These are phyloP conservation scores for Dioctria rufipes DNA, from an alignment of 2,888 invertebrate species.

Conservation along the genomic window DNA sequence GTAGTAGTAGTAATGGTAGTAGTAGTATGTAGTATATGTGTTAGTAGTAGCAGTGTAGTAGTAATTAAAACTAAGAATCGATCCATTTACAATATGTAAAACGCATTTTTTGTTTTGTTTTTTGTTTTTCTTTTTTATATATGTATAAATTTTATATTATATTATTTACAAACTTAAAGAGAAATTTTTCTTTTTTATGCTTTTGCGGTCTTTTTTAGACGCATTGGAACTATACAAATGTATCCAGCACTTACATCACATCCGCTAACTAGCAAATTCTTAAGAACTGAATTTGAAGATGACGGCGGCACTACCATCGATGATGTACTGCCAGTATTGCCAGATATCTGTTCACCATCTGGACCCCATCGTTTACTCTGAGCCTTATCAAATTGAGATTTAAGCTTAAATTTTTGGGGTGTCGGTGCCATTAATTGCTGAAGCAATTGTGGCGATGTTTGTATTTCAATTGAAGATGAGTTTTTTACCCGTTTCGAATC, in stretches of 20 bases:
- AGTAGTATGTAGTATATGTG: not conserved
- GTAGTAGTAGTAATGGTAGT: too few relatives aligned
- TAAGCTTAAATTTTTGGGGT: slow-evolving; percentile 62
- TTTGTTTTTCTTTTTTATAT: not conserved
- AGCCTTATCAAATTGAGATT: slow-evolving; percentile 63
- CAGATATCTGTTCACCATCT: slow-evolving; percentile 63
- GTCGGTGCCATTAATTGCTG: slow-evolving; percentile 76
- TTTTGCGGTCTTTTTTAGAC: slow-evolving; percentile 73
- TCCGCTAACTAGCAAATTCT: slow-evolving; percentile 96
- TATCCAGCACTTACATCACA: slow-evolving; percentile 96
- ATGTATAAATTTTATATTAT: slow-evolving; percentile 19
- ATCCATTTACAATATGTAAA: slow-evolving; percentile 70
- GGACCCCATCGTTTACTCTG: slow-evolving; percentile 69
- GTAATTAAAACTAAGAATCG: slow-evolving; percentile 64
- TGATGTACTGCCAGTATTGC: slow-evolving; percentile 54
- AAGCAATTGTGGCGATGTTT: slow-evolving; percentile 72
- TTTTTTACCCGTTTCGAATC: slow-evolving; percentile 63
- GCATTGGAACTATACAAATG: slow-evolving; percentile 84
- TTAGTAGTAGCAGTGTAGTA: not conserved
- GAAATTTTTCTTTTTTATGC: slow-evolving; percentile 64
- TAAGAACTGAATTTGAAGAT: slow-evolving; percentile 78
- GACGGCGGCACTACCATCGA: slow-evolving; percentile 66
- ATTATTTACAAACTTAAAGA: slow-evolving; percentile 35
- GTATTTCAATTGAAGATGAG: slow-evolving; percentile 64
- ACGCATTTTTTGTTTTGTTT: slow-evolving; percentile 35